Conservation (phyloP, 2,113 vertebrate genomes). For the Coracopsis vasa region DNA sequence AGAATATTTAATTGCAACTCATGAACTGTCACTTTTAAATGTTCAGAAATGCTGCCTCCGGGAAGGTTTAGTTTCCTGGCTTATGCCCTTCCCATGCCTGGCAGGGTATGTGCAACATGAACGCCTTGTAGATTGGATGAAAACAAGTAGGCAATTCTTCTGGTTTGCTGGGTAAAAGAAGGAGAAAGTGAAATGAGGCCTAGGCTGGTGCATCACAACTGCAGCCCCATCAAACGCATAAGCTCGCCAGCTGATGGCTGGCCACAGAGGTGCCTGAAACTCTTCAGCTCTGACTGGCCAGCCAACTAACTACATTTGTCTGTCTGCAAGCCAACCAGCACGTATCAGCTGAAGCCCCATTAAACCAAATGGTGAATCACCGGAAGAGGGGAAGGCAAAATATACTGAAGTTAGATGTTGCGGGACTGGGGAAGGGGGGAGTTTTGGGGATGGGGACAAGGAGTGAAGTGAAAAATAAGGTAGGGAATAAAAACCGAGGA, state of each 20-base stretch:
- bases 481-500: not conserved
- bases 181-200: not conserved
- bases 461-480: not conserved
- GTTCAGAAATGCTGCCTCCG: not conserved
- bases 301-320: not conserved
- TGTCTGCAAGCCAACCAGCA: not conserved
- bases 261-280: not conserved
- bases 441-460: not conserved
- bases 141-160: not conserved
- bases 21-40: not conserved
- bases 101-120: not conserved
- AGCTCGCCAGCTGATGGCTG: not conserved
- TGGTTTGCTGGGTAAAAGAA: not conserved
- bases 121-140: not conserved
- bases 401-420: not conserved
- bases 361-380: not conserved
- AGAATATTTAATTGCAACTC: not conserved
- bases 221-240: not conserved
- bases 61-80: not conserved
- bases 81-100: not conserved
- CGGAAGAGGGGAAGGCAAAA: not conserved
- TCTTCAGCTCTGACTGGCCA: not conserved
- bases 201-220: not conserved
- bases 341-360: not conserved
- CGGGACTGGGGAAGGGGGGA: not conserved